Evolutionary conservation across 1,140 invertebrate genomes (phyloP).

Genomic region (Spodoptera litura): DNA sequence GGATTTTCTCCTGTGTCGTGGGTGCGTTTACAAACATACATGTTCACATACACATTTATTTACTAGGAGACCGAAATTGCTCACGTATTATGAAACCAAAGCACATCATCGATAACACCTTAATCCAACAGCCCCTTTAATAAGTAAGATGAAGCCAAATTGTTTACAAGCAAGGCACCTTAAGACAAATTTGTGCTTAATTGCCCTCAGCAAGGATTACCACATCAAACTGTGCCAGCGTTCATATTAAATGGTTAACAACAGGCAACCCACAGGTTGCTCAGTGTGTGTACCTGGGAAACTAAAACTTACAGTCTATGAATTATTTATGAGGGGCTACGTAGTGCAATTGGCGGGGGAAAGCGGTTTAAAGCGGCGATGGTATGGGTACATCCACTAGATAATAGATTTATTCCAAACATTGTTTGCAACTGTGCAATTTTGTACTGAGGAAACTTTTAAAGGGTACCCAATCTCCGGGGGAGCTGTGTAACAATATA

Average conservation of each 20-base stretch:
- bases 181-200: slow-evolving; percentile 43
- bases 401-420: background rate
- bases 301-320: slow-evolving; percentile 58
- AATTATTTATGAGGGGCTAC: slow-evolving; percentile 53
- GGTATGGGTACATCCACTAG: background rate
- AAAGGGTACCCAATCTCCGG: no score
- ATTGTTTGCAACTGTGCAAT: no score
- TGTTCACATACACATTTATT: no score
- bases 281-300: slow-evolving; percentile 55
- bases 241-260: slow-evolving; percentile 51
- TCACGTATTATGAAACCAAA: background rate
- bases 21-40: no score
- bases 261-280: slow-evolving; percentile 49
- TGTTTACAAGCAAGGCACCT: slow-evolving; percentile 21
- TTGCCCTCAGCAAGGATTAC: slow-evolving; percentile 36
- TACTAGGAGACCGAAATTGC: no score
- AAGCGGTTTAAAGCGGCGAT: background rate
- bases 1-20: no score
- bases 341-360: slow-evolving; percentile 32
- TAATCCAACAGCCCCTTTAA: background rate
- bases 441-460: no score
- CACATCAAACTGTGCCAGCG: slow-evolving; percentile 40
- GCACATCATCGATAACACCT: background rate
- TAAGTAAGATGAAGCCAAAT: slow-evolving; percentile 19
- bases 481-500: no score